These are phyloP conservation scores for Cirrhinus mrigala DNA, from an alignment of 2,797 vertebrate genomes.

Conservation along the genomic window DNA sequence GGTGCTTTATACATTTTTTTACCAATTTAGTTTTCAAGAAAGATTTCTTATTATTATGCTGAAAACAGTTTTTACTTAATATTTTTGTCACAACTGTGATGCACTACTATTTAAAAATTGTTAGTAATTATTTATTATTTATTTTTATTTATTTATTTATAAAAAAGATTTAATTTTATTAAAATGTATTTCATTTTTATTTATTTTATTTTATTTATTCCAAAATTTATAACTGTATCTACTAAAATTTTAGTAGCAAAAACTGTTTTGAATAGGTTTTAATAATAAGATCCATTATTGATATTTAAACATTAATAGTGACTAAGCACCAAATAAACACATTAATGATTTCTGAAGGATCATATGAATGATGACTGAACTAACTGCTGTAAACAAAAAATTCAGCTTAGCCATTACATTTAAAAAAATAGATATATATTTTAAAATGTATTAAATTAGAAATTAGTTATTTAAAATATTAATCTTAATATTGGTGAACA, in stretches of 20 bases:
- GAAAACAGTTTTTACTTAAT: neutral
- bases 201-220: no score
- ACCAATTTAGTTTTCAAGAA: neutral
- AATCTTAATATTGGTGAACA: no score
- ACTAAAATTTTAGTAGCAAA: no score
- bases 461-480: no score
- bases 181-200: no score
- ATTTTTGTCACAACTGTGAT: neutral
- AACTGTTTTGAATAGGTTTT: neutral
- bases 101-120: neutral
- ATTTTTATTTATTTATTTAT: no score
- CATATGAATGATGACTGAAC: neutral
- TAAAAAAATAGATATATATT: neutral
- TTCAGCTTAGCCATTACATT: neutral
- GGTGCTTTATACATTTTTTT: neutral
- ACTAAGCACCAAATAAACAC: neutral
- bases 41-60: neutral
- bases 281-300: neutral
- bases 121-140: neutral
- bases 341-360: constrained; percentile 2
- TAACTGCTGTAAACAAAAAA: neutral
- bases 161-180: no score
- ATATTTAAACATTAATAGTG: neutral
- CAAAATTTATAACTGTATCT: no score
- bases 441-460: no score